These are phyloP conservation scores for Malaclemys terrapin DNA, from an alignment of 2,113 vertebrate genomes.

Conservation along the genomic window DNA sequence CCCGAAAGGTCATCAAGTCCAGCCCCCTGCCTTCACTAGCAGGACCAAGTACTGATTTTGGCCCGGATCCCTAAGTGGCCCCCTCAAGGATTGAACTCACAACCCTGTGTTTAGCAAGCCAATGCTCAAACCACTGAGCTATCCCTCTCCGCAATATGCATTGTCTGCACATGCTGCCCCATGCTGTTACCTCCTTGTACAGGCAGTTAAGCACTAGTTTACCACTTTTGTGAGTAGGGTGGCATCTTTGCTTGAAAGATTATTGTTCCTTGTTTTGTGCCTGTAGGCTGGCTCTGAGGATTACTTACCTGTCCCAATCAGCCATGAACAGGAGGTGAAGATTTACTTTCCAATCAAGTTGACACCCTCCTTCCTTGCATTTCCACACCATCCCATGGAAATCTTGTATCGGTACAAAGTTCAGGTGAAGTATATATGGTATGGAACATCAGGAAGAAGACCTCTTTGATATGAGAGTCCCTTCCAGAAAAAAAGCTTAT, in stretches of 20 bases:
- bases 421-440: constrained; percentile 33
- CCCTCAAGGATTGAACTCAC: too few species aligned
- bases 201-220: fast-evolving
- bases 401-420: constrained; percentile 63
- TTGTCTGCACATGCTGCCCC: neutral
- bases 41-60: too few species aligned
- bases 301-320: constrained; percentile 49
- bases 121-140: too few species aligned
- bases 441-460: neutral
- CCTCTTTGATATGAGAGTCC: neutral
- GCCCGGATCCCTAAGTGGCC: too few species aligned
- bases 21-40: too few species aligned
- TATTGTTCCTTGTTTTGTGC: neutral
- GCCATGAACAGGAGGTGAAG: constrained; percentile 76
- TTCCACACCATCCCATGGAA: constrained; percentile 79
- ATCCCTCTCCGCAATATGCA: too few species aligned
- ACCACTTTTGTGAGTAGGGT: neutral
- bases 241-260: neutral
- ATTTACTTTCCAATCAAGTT: constrained; percentile 75
- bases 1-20: too few species aligned
- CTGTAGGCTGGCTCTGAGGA: constrained; percentile 40
- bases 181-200: neutral
- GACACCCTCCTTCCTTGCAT: constrained; percentile 69
- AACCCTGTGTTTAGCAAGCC: too few species aligned
- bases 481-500: neutral